phyloP scores from a whole-genome alignment of 2,113 vertebrate species.

The Podarcis cretensis region DNA sequence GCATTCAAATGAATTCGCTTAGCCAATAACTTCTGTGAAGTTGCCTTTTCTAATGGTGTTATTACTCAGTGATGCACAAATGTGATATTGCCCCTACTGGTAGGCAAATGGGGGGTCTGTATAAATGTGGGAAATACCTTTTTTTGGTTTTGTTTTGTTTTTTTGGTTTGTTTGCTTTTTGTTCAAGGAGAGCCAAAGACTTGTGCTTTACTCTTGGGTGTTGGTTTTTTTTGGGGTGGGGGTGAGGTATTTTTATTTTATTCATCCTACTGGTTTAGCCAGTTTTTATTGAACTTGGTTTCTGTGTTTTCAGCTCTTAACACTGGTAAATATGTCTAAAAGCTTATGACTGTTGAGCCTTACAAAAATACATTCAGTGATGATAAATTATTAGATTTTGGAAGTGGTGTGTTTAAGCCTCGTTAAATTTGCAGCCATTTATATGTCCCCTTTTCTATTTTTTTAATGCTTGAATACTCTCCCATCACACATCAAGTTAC shows the following conservation, averaged over 20 bases:
- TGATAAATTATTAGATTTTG: constrained; percentile 61
- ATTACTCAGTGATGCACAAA: constrained; percentile 89
- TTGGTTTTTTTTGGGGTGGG: background rate
- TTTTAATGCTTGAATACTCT: constrained; percentile 35
- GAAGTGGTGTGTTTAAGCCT: constrained; percentile 51
- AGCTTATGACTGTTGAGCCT: constrained; percentile 71
- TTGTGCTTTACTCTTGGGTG: constrained; percentile 77
- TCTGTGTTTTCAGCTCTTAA: constrained; percentile 72
- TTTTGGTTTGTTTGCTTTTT: constrained; percentile 37
- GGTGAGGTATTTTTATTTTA: constrained; percentile 35
- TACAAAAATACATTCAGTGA: constrained; percentile 56
- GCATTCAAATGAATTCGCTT: constrained; percentile 88
- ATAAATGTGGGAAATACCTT: constrained; percentile 77
- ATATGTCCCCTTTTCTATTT: constrained; percentile 13
- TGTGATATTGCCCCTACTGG: constrained; percentile 86
- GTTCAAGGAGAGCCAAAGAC: constrained; percentile 84
- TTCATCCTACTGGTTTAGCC: constrained; percentile 59
- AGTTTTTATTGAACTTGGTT: constrained; percentile 70
- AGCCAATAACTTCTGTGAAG: constrained; percentile 91
- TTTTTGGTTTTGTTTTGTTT: constrained; percentile 33
- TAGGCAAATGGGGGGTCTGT: constrained; percentile 81
- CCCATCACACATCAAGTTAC: constrained; percentile 53
- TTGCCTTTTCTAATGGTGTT: constrained; percentile 90
- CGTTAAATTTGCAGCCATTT: constrained; percentile 40
- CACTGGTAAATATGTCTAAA: constrained; percentile 61